These are phyloP conservation scores for Pseudonaja textilis DNA, from an alignment of 2,113 vertebrate species.

Conservation along the genomic window DNA sequence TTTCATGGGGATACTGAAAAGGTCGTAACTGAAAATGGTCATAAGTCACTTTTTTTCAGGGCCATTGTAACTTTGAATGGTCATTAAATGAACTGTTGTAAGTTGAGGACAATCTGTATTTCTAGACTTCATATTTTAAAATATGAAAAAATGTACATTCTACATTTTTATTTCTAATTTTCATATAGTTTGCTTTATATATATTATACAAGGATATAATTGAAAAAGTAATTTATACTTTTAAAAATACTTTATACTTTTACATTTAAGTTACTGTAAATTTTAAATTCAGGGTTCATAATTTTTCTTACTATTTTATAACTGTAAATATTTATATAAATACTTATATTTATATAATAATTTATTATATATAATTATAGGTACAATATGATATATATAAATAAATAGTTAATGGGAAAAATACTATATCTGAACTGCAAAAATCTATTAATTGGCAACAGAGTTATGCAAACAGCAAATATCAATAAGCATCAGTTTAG, in stretches of 20 bases:
- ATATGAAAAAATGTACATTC: background rate
- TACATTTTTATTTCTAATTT: background rate
- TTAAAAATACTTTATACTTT: too few species aligned
- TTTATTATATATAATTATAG: too few species aligned
- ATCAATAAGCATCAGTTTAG: background rate
- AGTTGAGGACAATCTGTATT: background rate
- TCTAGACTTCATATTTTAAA: background rate
- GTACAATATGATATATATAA: too few species aligned
- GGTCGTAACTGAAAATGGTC: too few species aligned
- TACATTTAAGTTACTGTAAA: background rate
- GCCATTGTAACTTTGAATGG: too few species aligned
- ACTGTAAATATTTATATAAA: too few species aligned
- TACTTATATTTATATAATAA: too few species aligned
- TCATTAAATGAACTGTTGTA: too few species aligned
- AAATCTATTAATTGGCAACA: background rate
- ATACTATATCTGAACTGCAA: background rate
- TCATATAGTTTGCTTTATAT: background rate
- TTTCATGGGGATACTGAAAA: too few species aligned
- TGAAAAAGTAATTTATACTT: background rate
- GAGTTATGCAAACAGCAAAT: background rate
- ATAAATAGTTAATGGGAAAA: background rate
- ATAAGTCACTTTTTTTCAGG: too few species aligned
- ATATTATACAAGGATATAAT: background rate
- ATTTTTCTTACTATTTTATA: background rate
- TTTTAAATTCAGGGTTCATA: background rate